phyloP scores from a whole-genome alignment of 1,140 invertebrate genomes.

The Sesamia nonagrioides region DNA sequence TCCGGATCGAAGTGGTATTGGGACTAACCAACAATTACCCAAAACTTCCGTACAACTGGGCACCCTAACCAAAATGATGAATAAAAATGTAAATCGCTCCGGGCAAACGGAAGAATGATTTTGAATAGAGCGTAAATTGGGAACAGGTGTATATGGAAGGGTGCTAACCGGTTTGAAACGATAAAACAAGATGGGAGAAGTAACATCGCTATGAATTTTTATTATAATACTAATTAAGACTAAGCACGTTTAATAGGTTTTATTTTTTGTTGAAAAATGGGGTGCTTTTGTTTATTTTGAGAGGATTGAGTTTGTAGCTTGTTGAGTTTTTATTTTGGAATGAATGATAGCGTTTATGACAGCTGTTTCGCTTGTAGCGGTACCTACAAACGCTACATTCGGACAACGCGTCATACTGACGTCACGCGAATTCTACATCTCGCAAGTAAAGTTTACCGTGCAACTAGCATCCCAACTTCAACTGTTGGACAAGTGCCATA shows the following conservation, averaged over 20 bases:
- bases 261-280: constrained; percentile 18
- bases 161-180: constrained; percentile 58
- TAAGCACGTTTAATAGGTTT: constrained; percentile 36
- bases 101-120: constrained; percentile 74
- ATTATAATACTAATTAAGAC: constrained; percentile 43
- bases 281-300: constrained; percentile 15
- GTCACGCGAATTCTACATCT: no score
- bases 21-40: neutral
- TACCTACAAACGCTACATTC: no score
- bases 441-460: no score
- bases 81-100: constrained; percentile 76
- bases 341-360: neutral
- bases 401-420: no score
- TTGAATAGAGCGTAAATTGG: constrained; percentile 70
- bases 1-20: no score
- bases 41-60: constrained; percentile 7
- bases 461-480: no score
- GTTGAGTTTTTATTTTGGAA: neutral
- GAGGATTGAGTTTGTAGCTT: neutral
- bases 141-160: constrained; percentile 71
- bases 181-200: constrained; percentile 54
- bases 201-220: constrained; percentile 44
- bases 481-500: no score
- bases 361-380: neutral
- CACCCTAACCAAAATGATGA: constrained; percentile 51